Conservation (phyloP, 2,113 vertebrate species). For the Coreoperca whiteheadi region DNA sequence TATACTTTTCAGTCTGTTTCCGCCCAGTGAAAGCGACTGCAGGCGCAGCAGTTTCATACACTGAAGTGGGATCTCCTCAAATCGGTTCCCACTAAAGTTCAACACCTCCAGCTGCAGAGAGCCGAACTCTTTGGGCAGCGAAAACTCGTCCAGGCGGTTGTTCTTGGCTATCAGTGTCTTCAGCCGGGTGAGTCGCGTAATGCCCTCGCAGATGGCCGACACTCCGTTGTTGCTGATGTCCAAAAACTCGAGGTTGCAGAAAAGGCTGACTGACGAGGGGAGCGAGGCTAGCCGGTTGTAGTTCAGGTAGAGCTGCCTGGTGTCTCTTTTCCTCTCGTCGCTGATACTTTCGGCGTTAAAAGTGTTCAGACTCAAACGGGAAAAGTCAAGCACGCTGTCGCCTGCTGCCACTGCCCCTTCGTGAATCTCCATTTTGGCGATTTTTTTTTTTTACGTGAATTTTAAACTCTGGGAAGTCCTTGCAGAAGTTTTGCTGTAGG, state of each 20-base stretch:
- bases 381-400: conserved; percentile 85
- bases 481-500: conserved; percentile 9
- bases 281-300: conserved; percentile 87
- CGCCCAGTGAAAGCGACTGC: conserved; percentile 94
- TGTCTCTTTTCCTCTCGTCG: conserved; percentile 82
- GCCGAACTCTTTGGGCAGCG: conserved; percentile 92
- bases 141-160: conserved; percentile 92
- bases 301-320: conserved; percentile 87
- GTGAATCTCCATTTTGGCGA: conserved; percentile 79
- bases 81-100: conserved; percentile 96
- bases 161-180: conserved; percentile 94
- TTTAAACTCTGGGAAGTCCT: conserved; percentile 24
- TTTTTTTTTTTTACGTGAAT: conserved; percentile 9
- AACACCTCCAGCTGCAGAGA: conserved; percentile 90
- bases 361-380: conserved; percentile 82
- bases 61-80: conserved; percentile 89
- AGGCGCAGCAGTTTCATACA: conserved; percentile 88
- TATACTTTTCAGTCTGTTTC: conserved; percentile 93
- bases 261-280: conserved; percentile 83
- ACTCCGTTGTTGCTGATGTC: conserved; percentile 94
- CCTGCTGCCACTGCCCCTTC: conserved; percentile 68
- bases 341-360: conserved; percentile 78
- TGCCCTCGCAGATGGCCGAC: conserved; percentile 86
- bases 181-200: conserved; percentile 86
- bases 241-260: conserved; percentile 89